A percentile compares a stretch with the other conserved stretches of the same genome.
These are phyloP conservation scores for Sylvilagus bachmani DNA, from an alignment of 2,113 vertebrate genomes.

Conservation along the genomic window DNA sequence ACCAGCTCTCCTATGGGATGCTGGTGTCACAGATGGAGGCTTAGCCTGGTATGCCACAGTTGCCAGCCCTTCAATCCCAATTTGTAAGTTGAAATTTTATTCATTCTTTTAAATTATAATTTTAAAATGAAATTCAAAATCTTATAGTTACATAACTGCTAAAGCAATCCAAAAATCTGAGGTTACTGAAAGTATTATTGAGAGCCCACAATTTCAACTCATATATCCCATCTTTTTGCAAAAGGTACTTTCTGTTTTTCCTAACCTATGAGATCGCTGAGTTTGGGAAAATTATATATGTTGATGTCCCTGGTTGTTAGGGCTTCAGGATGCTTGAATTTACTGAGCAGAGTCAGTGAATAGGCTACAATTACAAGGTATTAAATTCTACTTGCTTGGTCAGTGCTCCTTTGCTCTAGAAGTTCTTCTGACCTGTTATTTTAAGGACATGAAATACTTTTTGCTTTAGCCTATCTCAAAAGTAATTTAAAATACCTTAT, in stretches of 20 bases:
- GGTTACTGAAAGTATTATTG: constrained; percentile 19
- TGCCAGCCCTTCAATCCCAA: too few species aligned
- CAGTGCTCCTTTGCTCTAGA: not conserved
- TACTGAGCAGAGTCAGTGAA: not conserved
- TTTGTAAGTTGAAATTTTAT: too few species aligned
- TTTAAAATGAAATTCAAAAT: constrained; percentile 41
- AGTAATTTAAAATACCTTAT: constrained; percentile 7
- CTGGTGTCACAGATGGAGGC: too few species aligned
- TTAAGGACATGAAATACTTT: constrained; percentile 21
- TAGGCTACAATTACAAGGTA: not conserved
- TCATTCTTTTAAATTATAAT: too few species aligned
- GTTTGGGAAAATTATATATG: not conserved
- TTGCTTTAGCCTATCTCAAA: not conserved
- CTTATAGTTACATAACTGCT: not conserved
- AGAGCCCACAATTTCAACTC: constrained; percentile 12
- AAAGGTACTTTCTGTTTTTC: constrained; percentile 35
- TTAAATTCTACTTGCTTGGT: not conserved
- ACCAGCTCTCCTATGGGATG: too few species aligned
- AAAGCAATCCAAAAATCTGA: constrained; percentile 12
- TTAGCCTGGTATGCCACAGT: too few species aligned
- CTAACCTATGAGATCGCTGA: not conserved
- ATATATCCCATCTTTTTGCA: not conserved
- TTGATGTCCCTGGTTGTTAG: not conserved
- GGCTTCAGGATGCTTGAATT: not conserved
- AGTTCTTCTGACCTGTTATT: not conserved